phyloP scores from a whole-genome alignment of 2,113 vertebrate genomes.

The Cyphomyrus plagiostoma region DNA sequence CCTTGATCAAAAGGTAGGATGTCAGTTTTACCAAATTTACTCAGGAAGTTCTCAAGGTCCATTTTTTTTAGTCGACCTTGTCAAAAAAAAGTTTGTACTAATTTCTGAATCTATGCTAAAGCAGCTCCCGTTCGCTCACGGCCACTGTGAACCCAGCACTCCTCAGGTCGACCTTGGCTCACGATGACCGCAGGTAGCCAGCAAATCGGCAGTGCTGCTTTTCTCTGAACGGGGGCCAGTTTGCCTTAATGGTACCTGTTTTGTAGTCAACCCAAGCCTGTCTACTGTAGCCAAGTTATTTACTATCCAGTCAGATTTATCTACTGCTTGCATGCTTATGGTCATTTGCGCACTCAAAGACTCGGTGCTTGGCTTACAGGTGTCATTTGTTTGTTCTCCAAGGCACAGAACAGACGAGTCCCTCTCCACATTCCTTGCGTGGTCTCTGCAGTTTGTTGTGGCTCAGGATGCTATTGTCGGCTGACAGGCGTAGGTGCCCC shows the following conservation, averaged over 20 bases:
- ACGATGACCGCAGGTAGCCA: background rate
- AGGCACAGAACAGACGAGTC: background rate
- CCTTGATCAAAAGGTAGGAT: background rate
- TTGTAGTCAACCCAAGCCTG: background rate
- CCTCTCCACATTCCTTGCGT: background rate
- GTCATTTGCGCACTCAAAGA: background rate
- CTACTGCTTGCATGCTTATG: background rate
- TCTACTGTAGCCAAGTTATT: background rate
- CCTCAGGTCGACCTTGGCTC: background rate
- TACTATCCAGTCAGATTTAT: background rate
- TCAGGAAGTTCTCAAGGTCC: slow-evolving; percentile 9
- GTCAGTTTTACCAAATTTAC: slow-evolving; percentile 5
- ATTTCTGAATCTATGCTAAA: background rate
- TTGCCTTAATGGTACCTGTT: slow-evolving; percentile 13
- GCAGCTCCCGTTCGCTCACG: background rate
- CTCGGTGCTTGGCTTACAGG: background rate
- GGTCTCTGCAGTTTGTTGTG: background rate
- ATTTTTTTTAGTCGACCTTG: background rate
- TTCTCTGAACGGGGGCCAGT: background rate
- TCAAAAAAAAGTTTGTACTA: background rate
- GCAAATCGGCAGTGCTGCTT: slow-evolving; percentile 9
- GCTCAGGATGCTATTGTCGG: background rate
- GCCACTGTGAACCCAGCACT: slow-evolving; percentile 14
- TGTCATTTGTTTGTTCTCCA: background rate
- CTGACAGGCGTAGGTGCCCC: background rate